A percentile compares a stretch with the other conserved stretches of the same genome.
Evolutionary conservation across 2,113 vertebrate species (phyloP).

Genomic region (Tragelaphus strepsiceros): DNA sequence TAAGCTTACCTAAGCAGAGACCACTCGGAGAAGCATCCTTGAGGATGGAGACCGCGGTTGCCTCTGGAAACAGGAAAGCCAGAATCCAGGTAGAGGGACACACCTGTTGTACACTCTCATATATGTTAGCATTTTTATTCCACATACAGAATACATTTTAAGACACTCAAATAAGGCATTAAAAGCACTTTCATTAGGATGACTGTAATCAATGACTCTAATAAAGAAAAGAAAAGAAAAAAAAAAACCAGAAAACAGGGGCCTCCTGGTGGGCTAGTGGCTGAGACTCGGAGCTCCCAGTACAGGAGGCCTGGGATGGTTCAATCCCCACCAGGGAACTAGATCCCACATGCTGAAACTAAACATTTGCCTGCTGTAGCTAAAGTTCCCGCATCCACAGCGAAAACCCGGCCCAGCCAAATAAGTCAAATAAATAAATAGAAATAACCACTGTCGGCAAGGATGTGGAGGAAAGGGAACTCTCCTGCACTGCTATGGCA

Average conservation of each 20-base stretch:
- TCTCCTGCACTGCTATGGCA: accelerated
- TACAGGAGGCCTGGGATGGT: background rate
- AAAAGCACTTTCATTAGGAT: background rate
- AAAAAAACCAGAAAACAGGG: background rate
- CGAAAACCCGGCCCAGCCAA: background rate
- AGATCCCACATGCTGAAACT: background rate
- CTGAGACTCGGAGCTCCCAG: background rate
- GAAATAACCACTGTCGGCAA: background rate
- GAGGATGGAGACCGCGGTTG: background rate
- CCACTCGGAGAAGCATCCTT: background rate
- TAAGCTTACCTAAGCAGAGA: background rate
- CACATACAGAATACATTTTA: background rate
- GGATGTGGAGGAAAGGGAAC: background rate
- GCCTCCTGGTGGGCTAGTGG: background rate
- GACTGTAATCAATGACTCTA: background rate
- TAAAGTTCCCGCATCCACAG: accelerated
- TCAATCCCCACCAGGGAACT: background rate
- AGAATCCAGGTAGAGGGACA: background rate
- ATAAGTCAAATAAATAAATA: background rate
- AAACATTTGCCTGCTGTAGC: background rate
- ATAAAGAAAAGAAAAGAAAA: background rate
- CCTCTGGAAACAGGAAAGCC: background rate
- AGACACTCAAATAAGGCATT: background rate
- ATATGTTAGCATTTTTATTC: background rate
- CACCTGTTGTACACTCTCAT: accelerated